These are phyloP conservation scores for Benthochromis sp. DNA, from an alignment of 2,113 vertebrate genomes.

Conservation along the genomic window DNA sequence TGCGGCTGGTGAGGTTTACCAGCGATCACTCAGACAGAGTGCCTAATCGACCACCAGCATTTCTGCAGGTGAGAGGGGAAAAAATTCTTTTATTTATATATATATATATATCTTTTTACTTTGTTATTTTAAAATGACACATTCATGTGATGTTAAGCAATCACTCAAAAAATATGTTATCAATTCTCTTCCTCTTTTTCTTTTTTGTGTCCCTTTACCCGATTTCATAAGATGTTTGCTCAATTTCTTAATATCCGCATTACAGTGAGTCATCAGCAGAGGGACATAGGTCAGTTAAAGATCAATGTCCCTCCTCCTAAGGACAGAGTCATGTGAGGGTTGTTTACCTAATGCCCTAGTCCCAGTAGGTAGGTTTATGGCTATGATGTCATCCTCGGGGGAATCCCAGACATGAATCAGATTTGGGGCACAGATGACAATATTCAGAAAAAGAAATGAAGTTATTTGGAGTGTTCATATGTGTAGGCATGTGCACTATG, in stretches of 20 bases:
- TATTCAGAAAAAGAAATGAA: not conserved
- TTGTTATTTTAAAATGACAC: not conserved
- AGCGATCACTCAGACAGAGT: too few species aligned
- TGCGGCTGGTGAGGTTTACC: too few species aligned
- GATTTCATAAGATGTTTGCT: conserved; percentile 18
- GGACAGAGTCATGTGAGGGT: conserved; percentile 22
- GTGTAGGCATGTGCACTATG: not conserved
- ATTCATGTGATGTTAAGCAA: not conserved
- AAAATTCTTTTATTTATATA: too few species aligned
- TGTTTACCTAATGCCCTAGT: conserved; percentile 15
- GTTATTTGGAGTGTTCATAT: not conserved
- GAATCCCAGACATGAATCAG: not conserved
- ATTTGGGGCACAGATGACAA: not conserved
- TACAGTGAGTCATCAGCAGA: conserved; percentile 1
- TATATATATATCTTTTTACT: too few species aligned
- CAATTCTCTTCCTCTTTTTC: not conserved
- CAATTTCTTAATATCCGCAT: not conserved
- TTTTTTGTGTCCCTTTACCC: conserved; percentile 26
- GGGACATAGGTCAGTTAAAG: conserved; percentile 18
- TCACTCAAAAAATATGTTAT: not conserved
- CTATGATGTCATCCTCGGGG: conserved; percentile 14
- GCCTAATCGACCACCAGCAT: too few species aligned
- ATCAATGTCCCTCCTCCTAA: not conserved
- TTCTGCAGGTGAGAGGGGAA: too few species aligned
- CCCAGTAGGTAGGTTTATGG: not conserved